phyloP scores from a whole-genome alignment of 2,113 vertebrate species.

The Telmatochromis brichardi region DNA sequence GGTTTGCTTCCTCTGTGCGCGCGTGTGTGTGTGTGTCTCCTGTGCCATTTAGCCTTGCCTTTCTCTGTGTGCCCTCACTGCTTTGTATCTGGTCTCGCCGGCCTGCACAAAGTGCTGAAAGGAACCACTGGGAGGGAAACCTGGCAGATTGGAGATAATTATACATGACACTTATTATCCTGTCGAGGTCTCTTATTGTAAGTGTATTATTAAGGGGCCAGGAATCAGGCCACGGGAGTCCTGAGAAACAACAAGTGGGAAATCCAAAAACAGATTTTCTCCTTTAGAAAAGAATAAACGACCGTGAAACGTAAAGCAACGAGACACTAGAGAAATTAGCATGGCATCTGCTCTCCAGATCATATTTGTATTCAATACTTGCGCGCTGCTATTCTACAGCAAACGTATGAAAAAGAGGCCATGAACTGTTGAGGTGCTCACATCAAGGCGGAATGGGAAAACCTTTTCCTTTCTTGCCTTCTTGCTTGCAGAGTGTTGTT shows the following conservation, averaged over 20 bases:
- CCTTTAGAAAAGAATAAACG: slow-evolving; percentile 14
- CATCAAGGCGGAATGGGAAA: not conserved
- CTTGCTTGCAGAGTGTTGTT: not conserved
- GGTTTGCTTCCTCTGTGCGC: not conserved
- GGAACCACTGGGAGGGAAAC: slow-evolving; percentile 9
- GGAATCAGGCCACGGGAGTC: not conserved
- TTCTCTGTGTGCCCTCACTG: not conserved
- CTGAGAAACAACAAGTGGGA: not conserved
- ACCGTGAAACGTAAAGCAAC: not conserved
- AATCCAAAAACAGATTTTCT: not conserved
- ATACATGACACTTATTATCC: slow-evolving; percentile 32
- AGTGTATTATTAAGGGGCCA: slow-evolving; percentile 19
- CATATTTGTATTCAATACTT: not conserved
- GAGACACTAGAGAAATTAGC: not conserved
- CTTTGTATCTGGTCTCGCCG: not conserved
- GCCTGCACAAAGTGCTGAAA: slow-evolving; percentile 13
- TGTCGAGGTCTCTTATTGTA: slow-evolving; percentile 22
- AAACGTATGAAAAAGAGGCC: not conserved
- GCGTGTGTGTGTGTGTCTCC: not conserved
- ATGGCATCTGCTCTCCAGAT: not conserved
- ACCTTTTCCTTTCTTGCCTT: not conserved
- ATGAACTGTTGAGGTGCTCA: not conserved
- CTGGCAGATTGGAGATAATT: slow-evolving; percentile 43
- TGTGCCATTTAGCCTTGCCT: not conserved
- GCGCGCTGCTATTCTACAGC: not conserved